Percentiles rank a stretch among this genome's conserved stretches.
phyloP scores from a whole-genome alignment of 2,797 vertebrate genomes.

The Cirrhinus mrigala region DNA sequence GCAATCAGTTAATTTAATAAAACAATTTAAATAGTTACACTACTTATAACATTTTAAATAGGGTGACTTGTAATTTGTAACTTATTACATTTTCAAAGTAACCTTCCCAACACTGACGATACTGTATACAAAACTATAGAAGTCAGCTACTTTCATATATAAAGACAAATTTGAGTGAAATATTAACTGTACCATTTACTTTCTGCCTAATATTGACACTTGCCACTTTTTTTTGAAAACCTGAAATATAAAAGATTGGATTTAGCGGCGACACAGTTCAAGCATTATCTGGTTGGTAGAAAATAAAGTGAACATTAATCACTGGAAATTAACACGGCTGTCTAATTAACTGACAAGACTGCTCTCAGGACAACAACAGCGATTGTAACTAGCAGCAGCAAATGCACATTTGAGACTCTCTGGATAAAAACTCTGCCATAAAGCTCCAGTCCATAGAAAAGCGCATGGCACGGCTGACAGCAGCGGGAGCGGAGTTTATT shows the following conservation, averaged over 20 bases:
- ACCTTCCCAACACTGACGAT: no score
- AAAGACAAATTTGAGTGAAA: not conserved
- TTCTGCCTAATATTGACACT: not conserved
- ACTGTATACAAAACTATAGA: not conserved
- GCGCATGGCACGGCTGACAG: conserved; percentile 31
- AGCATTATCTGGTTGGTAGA: conserved; percentile 4
- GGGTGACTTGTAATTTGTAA: no score
- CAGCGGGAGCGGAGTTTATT: conserved; percentile 68
- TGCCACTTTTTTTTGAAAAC: not conserved
- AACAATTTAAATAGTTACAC: no score
- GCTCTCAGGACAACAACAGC: conserved; percentile 25
- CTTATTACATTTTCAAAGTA: no score
- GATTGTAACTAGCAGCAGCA: not conserved
- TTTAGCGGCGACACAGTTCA: not conserved
- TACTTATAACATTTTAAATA: no score
- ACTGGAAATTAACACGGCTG: conserved; percentile 27
- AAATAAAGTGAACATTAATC: conserved; percentile 37
- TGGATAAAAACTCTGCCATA: conserved; percentile 3
- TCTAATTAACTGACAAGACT: conserved; percentile 30
- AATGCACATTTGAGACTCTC: conserved; percentile 3
- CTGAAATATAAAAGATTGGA: not conserved
- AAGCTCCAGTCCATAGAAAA: conserved; percentile 24
- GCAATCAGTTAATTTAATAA: no score
- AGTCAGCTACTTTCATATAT: not conserved
- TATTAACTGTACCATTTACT: not conserved